Base-by-base conservation (phyloP, 2,797 vertebrate species). In the Xiphorhynchus erythropygius region DNA sequence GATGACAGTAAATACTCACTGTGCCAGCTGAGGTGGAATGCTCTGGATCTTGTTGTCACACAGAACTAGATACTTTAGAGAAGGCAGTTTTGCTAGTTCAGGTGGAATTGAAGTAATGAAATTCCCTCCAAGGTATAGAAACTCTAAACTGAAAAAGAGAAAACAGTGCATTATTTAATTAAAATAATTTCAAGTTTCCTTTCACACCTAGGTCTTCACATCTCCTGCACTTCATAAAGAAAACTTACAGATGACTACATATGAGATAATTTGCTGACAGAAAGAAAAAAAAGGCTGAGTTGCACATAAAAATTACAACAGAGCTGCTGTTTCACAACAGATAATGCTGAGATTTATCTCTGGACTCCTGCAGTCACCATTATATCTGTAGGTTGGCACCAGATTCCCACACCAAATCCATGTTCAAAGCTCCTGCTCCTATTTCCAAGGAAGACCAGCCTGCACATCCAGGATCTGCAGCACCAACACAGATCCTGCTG, bases 21-120 rank as follows among this genome's bases (percentile, higher is more conserved):
- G 99, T 97, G 99, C 98, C 93, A 99, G 98, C 94, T 99, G 99
- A 33, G 99, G 99, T 46, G 99, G 99, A 81, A 99, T 98, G 91
- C 99, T 99, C 97, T 99, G 99, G 96, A 99, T 99, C 96, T 99
- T 99, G 97, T 99, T 99, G 97, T 99, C 99, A 97, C 99, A 99
- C 57, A 99, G 98, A 25, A 99, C 99, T 97, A 99, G 98, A 92
- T 99, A 99, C 98, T 98, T 99, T 90, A 99, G 98, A 96, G 97
- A 98, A 67, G 99, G 98, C 90, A 99, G 97, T 97, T 99, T 99
- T 67, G 99, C 99, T 96, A 99, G 97, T 97, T 99, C 99, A 57
- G 98, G 98, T 90, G 99, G 99, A 95, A 99, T 99, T 84, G 98
- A 98, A 42, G 98, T 97, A 97, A 99, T 99, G 97, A 99, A 98